phyloP scores from a whole-genome alignment of 2,888 invertebrate species.

The Drosophila ustulata region DNA sequence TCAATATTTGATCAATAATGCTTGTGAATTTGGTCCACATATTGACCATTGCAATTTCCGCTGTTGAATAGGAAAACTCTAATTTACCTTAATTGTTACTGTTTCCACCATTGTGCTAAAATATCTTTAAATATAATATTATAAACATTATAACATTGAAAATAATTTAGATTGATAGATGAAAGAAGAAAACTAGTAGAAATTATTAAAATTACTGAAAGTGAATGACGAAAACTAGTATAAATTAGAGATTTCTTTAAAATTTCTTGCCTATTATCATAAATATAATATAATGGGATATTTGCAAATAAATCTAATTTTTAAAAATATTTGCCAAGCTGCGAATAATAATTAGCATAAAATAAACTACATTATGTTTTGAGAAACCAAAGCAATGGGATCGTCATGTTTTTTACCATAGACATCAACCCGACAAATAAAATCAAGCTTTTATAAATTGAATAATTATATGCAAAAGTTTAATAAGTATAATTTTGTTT shows the following conservation, averaged over 20 bases:
- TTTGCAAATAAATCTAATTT: too few relatives aligned
- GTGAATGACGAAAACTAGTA: too few relatives aligned
- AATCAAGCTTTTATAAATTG: background rate
- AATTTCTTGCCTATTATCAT: too few relatives aligned
- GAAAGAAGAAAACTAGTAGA: too few relatives aligned
- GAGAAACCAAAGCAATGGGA: background rate
- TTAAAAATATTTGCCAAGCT: too few relatives aligned
- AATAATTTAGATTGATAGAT: too few relatives aligned
- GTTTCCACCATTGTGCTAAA: background rate
- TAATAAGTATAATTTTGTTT: constrained; percentile 8
- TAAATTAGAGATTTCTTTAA: too few relatives aligned
- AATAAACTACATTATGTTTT: too few relatives aligned
- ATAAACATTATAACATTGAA: too few relatives aligned
- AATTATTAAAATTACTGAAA: too few relatives aligned
- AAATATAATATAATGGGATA: too few relatives aligned
- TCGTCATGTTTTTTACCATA: background rate
- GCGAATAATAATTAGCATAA: too few relatives aligned
- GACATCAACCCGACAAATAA: background rate
- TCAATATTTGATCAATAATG: constrained; percentile 3
- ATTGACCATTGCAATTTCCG: background rate
- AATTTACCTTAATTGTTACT: background rate
- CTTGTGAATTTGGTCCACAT: background rate
- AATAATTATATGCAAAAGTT: constrained; percentile 8
- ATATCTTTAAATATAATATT: background rate
- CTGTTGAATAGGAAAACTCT: background rate